phyloP scores from a whole-genome alignment of 2,113 vertebrate species.

The Catharus minimus region DNA sequence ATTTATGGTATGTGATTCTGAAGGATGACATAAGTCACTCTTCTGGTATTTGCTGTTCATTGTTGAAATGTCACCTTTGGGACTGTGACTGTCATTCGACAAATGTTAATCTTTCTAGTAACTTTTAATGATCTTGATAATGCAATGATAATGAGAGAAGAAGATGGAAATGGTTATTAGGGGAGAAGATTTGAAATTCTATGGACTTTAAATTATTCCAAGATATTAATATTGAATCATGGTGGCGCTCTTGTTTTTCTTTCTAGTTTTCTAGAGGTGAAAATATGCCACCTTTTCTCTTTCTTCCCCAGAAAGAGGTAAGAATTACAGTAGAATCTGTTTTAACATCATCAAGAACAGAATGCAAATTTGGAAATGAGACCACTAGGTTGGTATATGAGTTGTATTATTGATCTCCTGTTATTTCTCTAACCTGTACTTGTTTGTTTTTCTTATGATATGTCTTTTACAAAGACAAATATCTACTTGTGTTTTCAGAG shows the following conservation, averaged over 20 bases:
- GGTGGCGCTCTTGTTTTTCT: not conserved
- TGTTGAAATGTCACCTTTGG: slow-evolving; percentile 1
- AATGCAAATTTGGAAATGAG: not conserved
- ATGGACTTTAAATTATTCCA: not conserved
- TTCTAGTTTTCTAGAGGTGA: not conserved
- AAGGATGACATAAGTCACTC: not conserved
- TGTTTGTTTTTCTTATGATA: not conserved
- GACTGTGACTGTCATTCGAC: not conserved
- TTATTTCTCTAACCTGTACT: not conserved
- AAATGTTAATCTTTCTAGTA: not conserved
- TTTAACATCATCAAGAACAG: not conserved
- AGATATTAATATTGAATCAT: not conserved
- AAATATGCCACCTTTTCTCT: not conserved
- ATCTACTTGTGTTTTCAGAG: not conserved
- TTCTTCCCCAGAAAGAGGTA: not conserved
- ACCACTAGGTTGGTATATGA: not conserved
- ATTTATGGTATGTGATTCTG: not conserved
- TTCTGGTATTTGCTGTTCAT: not conserved
- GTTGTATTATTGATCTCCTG: not conserved
- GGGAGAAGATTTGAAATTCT: not conserved
- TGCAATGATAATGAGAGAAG: not conserved
- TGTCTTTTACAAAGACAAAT: not conserved
- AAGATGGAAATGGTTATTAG: not conserved
- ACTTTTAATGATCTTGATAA: not conserved
- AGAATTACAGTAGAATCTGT: not conserved